These are phyloP conservation scores for Syngnathus acus DNA, from an alignment of 2,797 vertebrate species.

Conservation along the genomic window DNA sequence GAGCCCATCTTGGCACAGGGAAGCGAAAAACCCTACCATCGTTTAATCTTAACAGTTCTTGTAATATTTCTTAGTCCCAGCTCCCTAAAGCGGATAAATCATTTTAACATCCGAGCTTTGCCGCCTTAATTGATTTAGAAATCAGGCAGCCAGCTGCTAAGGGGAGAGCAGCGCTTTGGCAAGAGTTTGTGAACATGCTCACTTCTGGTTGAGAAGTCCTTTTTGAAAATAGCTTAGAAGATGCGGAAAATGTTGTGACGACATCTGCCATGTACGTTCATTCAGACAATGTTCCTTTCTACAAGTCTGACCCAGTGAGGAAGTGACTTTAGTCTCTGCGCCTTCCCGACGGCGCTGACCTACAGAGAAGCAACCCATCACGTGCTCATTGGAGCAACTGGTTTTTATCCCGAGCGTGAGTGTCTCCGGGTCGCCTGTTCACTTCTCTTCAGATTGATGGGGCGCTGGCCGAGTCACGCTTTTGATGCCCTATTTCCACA, in stretches of 20 bases:
- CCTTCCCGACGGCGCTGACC: conserved; percentile 34
- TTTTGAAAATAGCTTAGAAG: background rate
- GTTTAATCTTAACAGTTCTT: conserved; percentile 36
- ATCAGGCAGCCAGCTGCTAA: conserved; percentile 21
- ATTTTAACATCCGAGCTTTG: conserved; percentile 33
- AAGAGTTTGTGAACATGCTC: conserved; percentile 6
- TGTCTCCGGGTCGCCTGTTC: conserved; percentile 5
- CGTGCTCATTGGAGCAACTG: conserved; percentile 35
- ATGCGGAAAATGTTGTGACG: background rate
- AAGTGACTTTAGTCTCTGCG: conserved; percentile 18
- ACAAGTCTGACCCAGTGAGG: conserved; percentile 17
- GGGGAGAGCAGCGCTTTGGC: conserved; percentile 23
- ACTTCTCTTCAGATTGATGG: conserved; percentile 4
- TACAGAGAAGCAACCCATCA: conserved; percentile 37
- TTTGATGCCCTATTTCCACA: background rate
- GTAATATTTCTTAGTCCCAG: conserved; percentile 34
- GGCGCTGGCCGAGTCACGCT: background rate
- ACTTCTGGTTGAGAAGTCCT: background rate
- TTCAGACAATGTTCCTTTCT: conserved; percentile 20
- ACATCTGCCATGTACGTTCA: background rate
- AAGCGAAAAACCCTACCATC: conserved; percentile 10
- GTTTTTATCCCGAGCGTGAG: conserved; percentile 23
- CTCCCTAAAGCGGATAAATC: conserved; percentile 47
- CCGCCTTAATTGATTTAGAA: conserved; percentile 40
- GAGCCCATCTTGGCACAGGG: conserved; percentile 8